Conservation (phyloP, 2,888 invertebrate genomes). For the Pollenia angustigena region DNA sequence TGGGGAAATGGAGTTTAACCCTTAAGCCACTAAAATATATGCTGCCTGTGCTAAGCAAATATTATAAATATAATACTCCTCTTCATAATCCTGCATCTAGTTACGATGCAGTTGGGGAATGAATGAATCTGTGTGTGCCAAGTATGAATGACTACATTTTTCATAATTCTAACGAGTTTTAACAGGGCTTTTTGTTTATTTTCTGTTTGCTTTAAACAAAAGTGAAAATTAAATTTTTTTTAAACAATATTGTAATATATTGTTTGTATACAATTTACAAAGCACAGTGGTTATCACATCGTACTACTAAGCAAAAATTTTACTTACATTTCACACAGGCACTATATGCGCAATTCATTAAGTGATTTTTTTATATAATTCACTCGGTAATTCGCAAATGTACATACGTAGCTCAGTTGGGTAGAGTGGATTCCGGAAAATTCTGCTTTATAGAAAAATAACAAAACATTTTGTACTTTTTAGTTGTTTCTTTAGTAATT, state of each 20-base stretch:
- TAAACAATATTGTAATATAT: constrained; percentile 33
- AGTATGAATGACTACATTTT: constrained; percentile 28
- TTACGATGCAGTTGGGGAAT: constrained; percentile 34
- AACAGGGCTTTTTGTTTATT: neutral
- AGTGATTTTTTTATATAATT: too few species aligned
- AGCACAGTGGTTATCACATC: neutral
- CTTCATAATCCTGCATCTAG: constrained; percentile 47
- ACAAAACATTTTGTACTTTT: too few species aligned
- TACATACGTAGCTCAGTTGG: too few species aligned
- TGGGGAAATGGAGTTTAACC: constrained; percentile 31
- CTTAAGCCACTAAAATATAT: constrained; percentile 38
- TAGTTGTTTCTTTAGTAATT: too few species aligned
- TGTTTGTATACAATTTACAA: constrained; percentile 21
- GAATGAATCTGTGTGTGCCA: constrained; percentile 13
- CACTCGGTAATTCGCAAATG: too few species aligned
- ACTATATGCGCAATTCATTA: too few species aligned
- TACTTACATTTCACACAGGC: too few species aligned
- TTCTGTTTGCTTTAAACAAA: constrained; percentile 19
- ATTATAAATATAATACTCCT: constrained; percentile 45
- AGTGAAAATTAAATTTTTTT: constrained; percentile 46
- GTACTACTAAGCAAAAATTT: too few species aligned
- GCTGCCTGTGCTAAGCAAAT: constrained; percentile 49
- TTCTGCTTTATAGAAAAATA: too few species aligned
- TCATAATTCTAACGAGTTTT: constrained; percentile 54
- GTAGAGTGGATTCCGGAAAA: too few species aligned